A percentile compares a stretch with the other conserved stretches of the same genome.
Evolutionary conservation across 2,888 invertebrate genomes (phyloP).

Genomic region (Nomada flava): DNA sequence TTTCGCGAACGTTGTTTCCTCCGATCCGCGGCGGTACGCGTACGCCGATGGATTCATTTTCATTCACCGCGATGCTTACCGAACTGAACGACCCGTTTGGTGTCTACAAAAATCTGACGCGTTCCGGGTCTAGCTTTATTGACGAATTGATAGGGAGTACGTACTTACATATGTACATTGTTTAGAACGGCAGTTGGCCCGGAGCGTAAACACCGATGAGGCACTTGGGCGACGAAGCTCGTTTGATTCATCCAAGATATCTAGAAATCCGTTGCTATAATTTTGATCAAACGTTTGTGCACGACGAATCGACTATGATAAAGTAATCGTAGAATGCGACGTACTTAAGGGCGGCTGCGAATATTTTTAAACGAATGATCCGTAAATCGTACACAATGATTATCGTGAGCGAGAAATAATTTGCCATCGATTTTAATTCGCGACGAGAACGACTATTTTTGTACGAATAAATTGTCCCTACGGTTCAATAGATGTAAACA

Average conservation of each 20-base stretch:
- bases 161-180: neutral
- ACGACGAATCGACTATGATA: neutral
- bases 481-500: too few species aligned
- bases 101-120: neutral
- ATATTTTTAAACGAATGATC: too few species aligned
- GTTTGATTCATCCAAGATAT: neutral
- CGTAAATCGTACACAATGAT: too few species aligned
- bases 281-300: too few species aligned
- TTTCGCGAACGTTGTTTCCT: neutral
- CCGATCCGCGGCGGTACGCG: neutral
- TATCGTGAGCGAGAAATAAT: too few species aligned
- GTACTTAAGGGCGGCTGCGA: too few species aligned
- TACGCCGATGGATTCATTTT: neutral
- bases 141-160: neutral
- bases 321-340: too few species aligned
- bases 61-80: neutral
- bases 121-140: neutral
- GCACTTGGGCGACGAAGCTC: neutral
- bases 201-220: slow-evolving; percentile 26
- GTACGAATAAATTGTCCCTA: too few species aligned
- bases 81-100: too few species aligned
- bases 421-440: too few species aligned
- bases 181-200: slow-evolving; percentile 2
- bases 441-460: too few species aligned
- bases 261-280: too few species aligned